Evolutionary conservation across 2,888 invertebrate genomes (phyloP).

Genomic region (Abrostola tripartita): DNA sequence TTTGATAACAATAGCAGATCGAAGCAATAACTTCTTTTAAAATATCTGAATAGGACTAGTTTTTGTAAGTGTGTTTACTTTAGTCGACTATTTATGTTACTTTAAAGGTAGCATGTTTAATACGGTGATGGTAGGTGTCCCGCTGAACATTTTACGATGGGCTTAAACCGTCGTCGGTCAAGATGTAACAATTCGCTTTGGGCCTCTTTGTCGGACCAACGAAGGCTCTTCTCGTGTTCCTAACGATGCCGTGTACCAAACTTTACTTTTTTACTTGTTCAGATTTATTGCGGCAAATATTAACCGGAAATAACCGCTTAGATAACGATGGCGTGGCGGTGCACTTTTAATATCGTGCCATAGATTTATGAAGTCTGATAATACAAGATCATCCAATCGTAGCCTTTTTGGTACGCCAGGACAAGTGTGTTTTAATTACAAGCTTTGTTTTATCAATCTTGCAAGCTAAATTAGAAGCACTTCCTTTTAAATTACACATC

Average conservation of each 20-base stretch:
- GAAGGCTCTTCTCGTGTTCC: slow-evolving; percentile 56
- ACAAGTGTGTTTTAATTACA: neutral
- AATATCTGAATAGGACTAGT: neutral
- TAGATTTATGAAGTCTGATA: slow-evolving; percentile 43
- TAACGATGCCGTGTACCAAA: slow-evolving; percentile 46
- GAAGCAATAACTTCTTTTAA: no score
- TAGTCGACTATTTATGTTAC: slow-evolving; percentile 30
- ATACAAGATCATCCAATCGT: slow-evolving; percentile 20
- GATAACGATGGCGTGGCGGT: slow-evolving; percentile 33
- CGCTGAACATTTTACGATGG: slow-evolving; percentile 59
- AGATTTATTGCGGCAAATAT: slow-evolving; percentile 55
- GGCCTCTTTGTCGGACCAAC: slow-evolving; percentile 59
- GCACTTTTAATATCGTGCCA: slow-evolving; percentile 39
- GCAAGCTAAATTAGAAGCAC: no score
- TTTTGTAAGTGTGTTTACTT: slow-evolving; percentile 21
- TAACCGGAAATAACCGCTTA: slow-evolving; percentile 55
- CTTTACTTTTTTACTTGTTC: slow-evolving; percentile 38
- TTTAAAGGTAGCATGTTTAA: slow-evolving; percentile 40
- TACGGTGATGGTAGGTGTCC: slow-evolving; percentile 47
- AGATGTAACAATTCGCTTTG: slow-evolving; percentile 59
- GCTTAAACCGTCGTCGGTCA: slow-evolving; percentile 51
- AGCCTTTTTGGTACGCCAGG: slow-evolving; percentile 14
- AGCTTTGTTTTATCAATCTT: neutral
- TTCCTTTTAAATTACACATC: no score
- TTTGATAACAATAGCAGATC: no score